A percentile compares a stretch with the other conserved stretches of the same genome.
These are phyloP conservation scores for Siniperca knerii DNA, from an alignment of 2,113 vertebrate species.

Conservation along the genomic window DNA sequence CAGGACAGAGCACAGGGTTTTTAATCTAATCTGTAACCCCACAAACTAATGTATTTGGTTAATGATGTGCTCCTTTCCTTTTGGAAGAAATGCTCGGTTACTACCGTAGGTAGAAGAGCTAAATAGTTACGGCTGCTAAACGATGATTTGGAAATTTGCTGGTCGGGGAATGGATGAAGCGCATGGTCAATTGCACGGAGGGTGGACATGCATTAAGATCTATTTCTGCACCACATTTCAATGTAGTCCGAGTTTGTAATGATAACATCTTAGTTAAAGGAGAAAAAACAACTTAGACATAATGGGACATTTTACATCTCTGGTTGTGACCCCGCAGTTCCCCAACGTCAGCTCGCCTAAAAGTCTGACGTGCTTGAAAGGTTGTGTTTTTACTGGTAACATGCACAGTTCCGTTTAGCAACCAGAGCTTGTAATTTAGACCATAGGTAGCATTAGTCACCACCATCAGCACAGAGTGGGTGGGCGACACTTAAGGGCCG, in stretches of 20 bases:
- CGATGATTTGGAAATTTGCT: too few species aligned
- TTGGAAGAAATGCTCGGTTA: too few species aligned
- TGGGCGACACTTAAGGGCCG: slow-evolving; percentile 37
- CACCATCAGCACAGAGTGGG: slow-evolving; percentile 58
- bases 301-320: neutral
- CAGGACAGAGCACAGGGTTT: neutral
- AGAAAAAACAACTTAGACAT: neutral
- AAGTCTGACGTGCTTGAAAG: slow-evolving; percentile 20
- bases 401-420: slow-evolving; percentile 40
- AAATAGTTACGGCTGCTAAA: too few species aligned
- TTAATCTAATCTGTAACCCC: neutral
- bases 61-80: neutral
- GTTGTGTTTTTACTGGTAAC: slow-evolving; percentile 13
- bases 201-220: neutral
- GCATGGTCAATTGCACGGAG: neutral
- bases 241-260: neutral
- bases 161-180: too few species aligned
- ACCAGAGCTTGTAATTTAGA: slow-evolving; percentile 66
- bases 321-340: neutral
- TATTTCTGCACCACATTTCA: neutral
- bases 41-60: neutral
- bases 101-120: too few species aligned
- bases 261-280: neutral
- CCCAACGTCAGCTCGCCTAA: neutral
- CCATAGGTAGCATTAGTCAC: slow-evolving; percentile 79